A percentile compares a stretch with the other conserved stretches of the same genome.
phyloP scores from a whole-genome alignment of 2,888 invertebrate species.

The Dendrolimus pini region DNA sequence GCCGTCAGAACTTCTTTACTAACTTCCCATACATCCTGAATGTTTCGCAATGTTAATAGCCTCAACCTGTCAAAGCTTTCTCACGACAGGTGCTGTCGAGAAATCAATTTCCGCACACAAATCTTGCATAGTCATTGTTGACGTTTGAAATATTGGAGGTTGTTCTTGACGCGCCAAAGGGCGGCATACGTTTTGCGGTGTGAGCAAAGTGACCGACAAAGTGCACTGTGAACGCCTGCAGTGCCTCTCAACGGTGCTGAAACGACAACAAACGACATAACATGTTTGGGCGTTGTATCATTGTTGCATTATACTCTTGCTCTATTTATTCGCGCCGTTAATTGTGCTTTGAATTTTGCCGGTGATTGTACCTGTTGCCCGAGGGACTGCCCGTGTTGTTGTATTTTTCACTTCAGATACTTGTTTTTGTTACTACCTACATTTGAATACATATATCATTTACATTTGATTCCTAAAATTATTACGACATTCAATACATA shows the following conservation, averaged over 20 bases:
- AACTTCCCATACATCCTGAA: neutral
- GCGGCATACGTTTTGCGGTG: conserved; percentile 37
- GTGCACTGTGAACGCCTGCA: conserved; percentile 44
- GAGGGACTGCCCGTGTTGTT: conserved; percentile 12
- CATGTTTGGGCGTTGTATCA: conserved; percentile 57
- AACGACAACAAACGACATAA: conserved; percentile 58
- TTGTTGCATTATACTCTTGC: conserved; percentile 40
- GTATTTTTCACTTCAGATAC: neutral
- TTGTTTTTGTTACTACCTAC: neutral
- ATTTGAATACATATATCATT: too few species aligned
- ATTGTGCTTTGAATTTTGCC: conserved; percentile 40
- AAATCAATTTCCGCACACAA: conserved; percentile 77
- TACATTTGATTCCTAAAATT: too few species aligned
- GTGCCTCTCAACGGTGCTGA: conserved; percentile 62
- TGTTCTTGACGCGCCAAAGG: conserved; percentile 41
- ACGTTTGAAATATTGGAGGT: conserved; percentile 62
- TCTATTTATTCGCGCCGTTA: conserved; percentile 47
- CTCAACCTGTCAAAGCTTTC: conserved; percentile 68
- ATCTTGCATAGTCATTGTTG: conserved; percentile 70
- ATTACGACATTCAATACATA: too few species aligned
- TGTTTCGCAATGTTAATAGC: conserved; percentile 41
- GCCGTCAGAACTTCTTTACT: neutral
- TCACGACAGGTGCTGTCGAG: conserved; percentile 53
- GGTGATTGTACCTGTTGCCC: conserved; percentile 30
- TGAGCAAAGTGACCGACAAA: conserved; percentile 44